A percentile compares a stretch with the other conserved stretches of the same genome.
Conservation (phyloP, 2,797 vertebrate species). For the Urophycis tenuis region DNA sequence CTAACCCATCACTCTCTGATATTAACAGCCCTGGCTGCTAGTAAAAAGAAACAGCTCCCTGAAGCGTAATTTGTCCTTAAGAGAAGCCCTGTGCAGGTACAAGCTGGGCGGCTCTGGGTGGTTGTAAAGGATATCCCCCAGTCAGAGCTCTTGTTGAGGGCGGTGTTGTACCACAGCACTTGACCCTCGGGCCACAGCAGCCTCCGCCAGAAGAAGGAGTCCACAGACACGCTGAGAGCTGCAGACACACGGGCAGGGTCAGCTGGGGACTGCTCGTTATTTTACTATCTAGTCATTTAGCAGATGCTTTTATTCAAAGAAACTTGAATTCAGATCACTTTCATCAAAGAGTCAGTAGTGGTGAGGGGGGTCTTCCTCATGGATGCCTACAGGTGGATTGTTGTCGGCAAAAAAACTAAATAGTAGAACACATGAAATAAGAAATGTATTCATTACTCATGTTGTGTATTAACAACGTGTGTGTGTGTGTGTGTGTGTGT, state of each 20-base stretch:
- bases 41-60: background rate
- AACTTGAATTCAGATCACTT: background rate
- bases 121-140: constrained; percentile 95
- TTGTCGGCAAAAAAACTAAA: too few species aligned
- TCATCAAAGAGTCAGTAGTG: too few species aligned
- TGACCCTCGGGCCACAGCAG: constrained; percentile 91
- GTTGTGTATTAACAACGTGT: too few species aligned
- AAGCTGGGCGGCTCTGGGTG: background rate
- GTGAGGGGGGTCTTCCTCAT: too few species aligned
- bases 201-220: constrained; percentile 84
- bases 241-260: constrained; percentile 16
- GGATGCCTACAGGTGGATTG: too few species aligned
- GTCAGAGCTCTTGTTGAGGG: constrained; percentile 90
- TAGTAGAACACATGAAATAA: too few species aligned
- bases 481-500: too few species aligned
- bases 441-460: too few species aligned
- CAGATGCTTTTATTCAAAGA: background rate
- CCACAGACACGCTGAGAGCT: constrained; percentile 83
- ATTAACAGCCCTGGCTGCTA: background rate
- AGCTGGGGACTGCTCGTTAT: background rate
- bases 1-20: too few species aligned
- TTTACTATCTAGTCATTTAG: background rate
- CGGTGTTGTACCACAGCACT: constrained; percentile 93
- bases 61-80: background rate
- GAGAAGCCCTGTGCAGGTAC: background rate